Evolutionary conservation across 2,888 invertebrate species (phyloP).

Genomic region (Prosapia bicincta): DNA sequence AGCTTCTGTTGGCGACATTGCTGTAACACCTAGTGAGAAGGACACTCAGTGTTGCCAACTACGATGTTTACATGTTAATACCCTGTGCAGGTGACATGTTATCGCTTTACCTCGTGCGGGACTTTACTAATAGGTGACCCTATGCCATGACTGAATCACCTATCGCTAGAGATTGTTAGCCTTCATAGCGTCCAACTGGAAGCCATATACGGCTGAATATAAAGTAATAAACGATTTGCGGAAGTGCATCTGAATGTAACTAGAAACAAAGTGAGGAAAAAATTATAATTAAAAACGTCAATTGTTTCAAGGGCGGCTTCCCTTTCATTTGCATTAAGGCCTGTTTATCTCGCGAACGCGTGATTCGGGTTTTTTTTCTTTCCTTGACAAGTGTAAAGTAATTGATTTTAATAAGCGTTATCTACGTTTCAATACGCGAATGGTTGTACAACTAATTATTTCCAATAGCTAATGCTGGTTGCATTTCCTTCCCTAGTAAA

Average conservation of each 20-base stretch:
- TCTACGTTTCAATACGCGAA: neutral
- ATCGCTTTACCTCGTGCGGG: neutral
- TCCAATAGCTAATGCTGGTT: neutral
- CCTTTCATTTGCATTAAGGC: neutral
- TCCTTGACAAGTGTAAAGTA: neutral
- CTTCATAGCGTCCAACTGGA: neutral
- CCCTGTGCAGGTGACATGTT: neutral
- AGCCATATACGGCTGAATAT: neutral
- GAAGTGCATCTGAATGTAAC: neutral
- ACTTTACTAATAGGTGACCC: neutral
- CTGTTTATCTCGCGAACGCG: neutral
- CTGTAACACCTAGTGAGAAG: neutral
- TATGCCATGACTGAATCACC: neutral
- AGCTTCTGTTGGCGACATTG: neutral
- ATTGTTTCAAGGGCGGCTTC: neutral
- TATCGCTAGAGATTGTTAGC: neutral
- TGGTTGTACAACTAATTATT: neutral
- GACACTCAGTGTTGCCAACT: neutral
- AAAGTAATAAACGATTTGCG: neutral
- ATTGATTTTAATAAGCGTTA: neutral
- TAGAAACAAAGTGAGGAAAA: neutral
- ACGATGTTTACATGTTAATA: neutral
- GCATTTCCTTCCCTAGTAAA: neutral
- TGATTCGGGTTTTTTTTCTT: neutral
- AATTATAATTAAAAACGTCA: neutral